phyloP scores from a whole-genome alignment of 2,797 vertebrate genomes.

The Acestrorhynchus altus region DNA sequence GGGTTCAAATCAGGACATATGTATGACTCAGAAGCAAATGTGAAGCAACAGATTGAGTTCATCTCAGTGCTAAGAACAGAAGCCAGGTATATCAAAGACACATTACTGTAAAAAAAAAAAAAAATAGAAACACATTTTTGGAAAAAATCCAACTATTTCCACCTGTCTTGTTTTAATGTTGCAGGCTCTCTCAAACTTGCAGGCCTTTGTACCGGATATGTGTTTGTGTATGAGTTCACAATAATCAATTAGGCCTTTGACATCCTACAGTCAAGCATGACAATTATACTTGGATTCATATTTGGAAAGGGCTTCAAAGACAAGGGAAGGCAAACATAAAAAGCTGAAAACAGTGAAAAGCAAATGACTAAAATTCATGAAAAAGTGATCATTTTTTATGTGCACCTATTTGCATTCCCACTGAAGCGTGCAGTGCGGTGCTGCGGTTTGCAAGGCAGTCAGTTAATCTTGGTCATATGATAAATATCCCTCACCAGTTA shows the following conservation, averaged over 20 bases:
- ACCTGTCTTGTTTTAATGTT: not conserved
- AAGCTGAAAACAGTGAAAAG: not conserved
- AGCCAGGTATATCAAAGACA: not conserved
- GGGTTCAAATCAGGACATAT: too few relatives aligned
- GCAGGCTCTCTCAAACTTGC: not conserved
- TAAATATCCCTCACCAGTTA: conserved; percentile 7
- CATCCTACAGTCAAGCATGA: conserved; percentile 9
- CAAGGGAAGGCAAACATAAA: not conserved
- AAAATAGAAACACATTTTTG: too few relatives aligned
- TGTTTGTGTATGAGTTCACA: conserved; percentile 9
- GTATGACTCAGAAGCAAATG: not conserved
- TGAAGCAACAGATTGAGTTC: not conserved
- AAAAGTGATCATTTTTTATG: conserved; percentile 2
- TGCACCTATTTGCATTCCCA: conserved; percentile 13
- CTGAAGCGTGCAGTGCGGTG: not conserved
- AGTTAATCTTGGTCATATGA: not conserved
- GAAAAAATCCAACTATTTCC: not conserved
- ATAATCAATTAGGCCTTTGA: conserved; percentile 7
- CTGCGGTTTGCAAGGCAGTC: not conserved
- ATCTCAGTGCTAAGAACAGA: not conserved
- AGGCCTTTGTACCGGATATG: not conserved
- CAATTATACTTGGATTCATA: conserved; percentile 1
- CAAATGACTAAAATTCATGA: conserved; percentile 16
- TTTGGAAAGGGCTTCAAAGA: conserved; percentile 29
- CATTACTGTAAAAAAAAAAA: not conserved